Base-by-base conservation (phyloP, 2,113 vertebrate species). In the Labrus mixtus region DNA sequence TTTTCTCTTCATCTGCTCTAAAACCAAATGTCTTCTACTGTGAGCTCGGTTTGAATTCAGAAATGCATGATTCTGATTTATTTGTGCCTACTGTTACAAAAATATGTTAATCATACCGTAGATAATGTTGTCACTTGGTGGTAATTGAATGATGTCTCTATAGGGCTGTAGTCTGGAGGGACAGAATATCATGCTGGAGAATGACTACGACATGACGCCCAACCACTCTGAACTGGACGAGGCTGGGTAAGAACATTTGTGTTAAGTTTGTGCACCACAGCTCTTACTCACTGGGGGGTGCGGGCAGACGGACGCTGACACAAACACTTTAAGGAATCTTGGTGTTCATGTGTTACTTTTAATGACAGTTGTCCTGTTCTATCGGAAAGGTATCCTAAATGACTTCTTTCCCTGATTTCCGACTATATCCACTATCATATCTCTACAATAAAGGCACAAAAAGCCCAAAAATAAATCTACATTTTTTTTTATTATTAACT, bases 81-180 rank as follows among this genome's bases (percentile, higher is more conserved):
- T 68, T 8, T 73, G 36, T 48, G 16, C 37, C n/a, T 9, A 13
- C 70, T 62, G 60, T 68, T 87, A 65, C 84, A 33, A 20, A 12
- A 20, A 25, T 51, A 54, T 16, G 13, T 20, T 11, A 51, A 66
- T 69, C 36, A 11, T 20, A 19, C 15, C 50, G 1, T 19, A 2
- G 46, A 3, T 33, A 4, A 0, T 50, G 37, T 61, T 1, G 63
- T 58, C 68, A 22, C 85, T 8, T 73, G 57, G 80, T 53, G 10
- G 13, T 75, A 37, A 70, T 50, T 22, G 23, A 3, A n/a, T 41
- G 46, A 53, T 82, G n/a, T 80, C 59, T 46, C 66, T 58, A 8
- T 88, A 99, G 97, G 93, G 95, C 43, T 97, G 96, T 0, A 97
- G 96, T 82, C 90, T 98, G 88, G 98, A 98, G 82, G 97, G 96